Conservation (phyloP, 23 tunicate genomes). For the Diplosoma virens region DNA sequence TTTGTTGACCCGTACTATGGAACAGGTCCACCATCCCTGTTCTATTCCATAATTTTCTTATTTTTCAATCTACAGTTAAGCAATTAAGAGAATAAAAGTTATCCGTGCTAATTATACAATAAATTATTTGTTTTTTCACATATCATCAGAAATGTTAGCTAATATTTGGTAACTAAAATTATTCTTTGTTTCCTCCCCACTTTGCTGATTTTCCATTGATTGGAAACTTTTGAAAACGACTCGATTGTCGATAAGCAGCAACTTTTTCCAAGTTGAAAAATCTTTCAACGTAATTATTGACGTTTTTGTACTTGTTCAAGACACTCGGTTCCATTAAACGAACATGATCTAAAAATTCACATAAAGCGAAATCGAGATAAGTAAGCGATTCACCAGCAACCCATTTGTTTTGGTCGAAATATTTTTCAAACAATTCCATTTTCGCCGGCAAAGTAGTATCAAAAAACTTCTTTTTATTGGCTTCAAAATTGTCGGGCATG, state of each 20-base stretch:
- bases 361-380: background rate
- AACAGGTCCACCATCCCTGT: no score
- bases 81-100: no score
- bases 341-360: background rate
- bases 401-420: background rate
- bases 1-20: no score
- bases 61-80: no score
- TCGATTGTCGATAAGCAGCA: slow-evolving; percentile 3
- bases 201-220: background rate
- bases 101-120: no score
- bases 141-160: no score
- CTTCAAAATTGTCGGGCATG: background rate
- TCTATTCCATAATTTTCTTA: no score
- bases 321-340: background rate
- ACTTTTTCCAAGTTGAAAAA: background rate
- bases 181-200: no score
- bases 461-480: background rate
- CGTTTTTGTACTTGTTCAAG: background rate
- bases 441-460: background rate
- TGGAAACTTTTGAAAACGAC: background rate
- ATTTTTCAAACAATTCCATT: background rate
- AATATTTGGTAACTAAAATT: no score
- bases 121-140: no score
- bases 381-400: background rate
- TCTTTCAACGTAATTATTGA: background rate